These are phyloP conservation scores for Phasianus colchicus DNA, from an alignment of 2,113 vertebrate species.

Conservation along the genomic window DNA sequence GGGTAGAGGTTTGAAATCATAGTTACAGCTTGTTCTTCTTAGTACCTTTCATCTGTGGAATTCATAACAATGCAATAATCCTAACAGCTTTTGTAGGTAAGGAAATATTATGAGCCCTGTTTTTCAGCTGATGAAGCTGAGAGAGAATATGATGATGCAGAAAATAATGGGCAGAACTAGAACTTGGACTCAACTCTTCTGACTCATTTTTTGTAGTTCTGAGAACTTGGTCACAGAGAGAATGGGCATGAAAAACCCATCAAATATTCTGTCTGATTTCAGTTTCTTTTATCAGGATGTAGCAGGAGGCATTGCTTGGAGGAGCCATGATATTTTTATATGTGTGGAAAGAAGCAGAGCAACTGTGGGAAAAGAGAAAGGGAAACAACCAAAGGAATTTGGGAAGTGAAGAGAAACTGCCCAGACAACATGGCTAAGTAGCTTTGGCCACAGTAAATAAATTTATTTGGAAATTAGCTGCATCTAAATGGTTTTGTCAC, in stretches of 20 bases:
- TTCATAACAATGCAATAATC: slow-evolving; percentile 61
- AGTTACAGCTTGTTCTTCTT: slow-evolving; percentile 61
- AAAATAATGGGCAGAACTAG: slow-evolving; percentile 13
- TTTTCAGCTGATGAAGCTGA: neutral
- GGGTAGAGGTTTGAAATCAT: slow-evolving; percentile 63
- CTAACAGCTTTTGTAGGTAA: slow-evolving; percentile 32
- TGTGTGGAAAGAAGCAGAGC: neutral
- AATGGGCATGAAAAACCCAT: neutral
- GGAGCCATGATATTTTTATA: neutral
- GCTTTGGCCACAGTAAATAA: neutral
- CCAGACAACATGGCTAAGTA: neutral
- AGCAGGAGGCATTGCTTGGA: neutral
- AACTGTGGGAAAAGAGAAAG: neutral
- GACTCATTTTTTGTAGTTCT: slow-evolving; percentile 4
- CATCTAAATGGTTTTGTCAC: slow-evolving; percentile 1
- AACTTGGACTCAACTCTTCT: neutral
- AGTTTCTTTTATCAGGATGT: neutral
- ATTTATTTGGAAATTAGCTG: neutral
- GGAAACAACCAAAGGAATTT: neutral
- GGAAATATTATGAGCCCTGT: neutral
- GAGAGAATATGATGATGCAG: neutral
- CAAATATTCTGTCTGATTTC: neutral
- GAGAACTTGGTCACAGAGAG: neutral
- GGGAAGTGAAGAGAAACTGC: neutral
- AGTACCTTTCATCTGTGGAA: slow-evolving; percentile 61